These are phyloP conservation scores for Zelostemma sp. DNA, from an alignment of 1,140 invertebrate species.

Conservation along the genomic window DNA sequence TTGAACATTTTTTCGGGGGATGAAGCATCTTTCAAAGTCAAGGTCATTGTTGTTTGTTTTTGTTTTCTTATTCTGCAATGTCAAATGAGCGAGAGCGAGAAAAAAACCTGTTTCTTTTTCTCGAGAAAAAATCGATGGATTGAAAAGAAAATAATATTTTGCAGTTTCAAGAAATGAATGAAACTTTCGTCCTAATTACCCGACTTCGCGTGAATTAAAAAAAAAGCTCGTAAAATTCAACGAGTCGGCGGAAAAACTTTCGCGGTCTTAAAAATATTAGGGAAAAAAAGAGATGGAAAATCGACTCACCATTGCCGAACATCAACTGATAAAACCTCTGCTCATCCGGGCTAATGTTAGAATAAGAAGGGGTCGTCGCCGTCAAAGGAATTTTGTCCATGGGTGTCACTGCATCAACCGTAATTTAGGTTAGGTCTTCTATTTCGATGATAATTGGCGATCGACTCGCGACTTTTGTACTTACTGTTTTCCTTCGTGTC, in stretches of 20 bases:
- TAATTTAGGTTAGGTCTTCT: constrained; percentile 40
- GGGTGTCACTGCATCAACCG: constrained; percentile 50
- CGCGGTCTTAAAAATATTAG: not conserved
- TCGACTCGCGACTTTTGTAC: not conserved
- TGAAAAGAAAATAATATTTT: no score
- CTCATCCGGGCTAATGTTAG: constrained; percentile 51
- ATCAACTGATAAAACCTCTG: constrained; percentile 56
- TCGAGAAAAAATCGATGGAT: no score
- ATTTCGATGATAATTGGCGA: not conserved
- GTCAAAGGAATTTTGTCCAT: constrained; percentile 20
- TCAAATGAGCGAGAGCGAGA: no score
- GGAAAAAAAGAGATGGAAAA: constrained; percentile 1
- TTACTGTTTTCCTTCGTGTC: constrained; percentile 59
- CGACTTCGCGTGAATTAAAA: not conserved
- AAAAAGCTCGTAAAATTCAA: not conserved
- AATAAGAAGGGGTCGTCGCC: constrained; percentile 20
- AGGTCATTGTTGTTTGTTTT: no score
- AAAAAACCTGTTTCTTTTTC: no score
- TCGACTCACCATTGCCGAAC: constrained; percentile 55
- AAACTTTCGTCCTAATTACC: not conserved
- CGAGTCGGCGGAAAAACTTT: not conserved
- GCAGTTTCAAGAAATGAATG: no score
- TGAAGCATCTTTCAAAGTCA: no score
- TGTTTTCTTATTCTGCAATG: no score
- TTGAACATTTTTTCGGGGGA: no score